Percentiles rank a stretch among this genome's conserved stretches.
Conservation (phyloP, 2,113 vertebrate species). For the Ciconia maguari region DNA sequence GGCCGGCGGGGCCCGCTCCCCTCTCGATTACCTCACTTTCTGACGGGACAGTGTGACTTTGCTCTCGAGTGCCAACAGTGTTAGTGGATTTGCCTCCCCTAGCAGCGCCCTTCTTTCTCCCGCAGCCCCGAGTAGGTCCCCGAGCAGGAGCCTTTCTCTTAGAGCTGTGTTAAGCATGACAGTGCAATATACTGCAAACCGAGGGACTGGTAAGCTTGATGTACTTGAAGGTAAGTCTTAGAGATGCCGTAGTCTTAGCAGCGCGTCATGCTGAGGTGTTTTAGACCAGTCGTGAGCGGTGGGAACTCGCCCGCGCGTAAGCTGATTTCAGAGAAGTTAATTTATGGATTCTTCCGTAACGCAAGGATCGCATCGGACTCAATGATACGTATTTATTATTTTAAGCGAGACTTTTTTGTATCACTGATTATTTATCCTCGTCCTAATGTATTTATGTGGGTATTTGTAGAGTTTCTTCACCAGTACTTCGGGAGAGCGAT, state of each 20-base stretch:
- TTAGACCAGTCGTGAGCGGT: conserved; percentile 68
- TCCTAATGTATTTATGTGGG: conserved; percentile 95
- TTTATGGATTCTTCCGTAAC: conserved; percentile 87
- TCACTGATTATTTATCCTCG: conserved; percentile 98
- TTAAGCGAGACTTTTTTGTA: conserved; percentile 89
- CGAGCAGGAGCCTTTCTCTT: conserved; percentile 73
- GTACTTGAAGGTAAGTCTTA: conserved; percentile 97
- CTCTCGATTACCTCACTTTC: conserved; percentile 94
- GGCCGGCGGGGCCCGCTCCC: conserved; percentile 75
- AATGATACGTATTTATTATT: conserved; percentile 97
- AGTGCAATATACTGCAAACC: conserved; percentile 83
- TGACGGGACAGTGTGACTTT: conserved; percentile 69
- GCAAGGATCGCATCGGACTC: conserved; percentile 83
- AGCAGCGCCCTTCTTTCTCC: conserved; percentile 70
- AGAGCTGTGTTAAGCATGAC: conserved; percentile 80
- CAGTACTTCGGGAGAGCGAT: conserved; percentile 80
- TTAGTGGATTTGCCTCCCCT: conserved; percentile 74
- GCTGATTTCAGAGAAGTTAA: conserved; percentile 80
- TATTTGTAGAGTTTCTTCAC: conserved; percentile 86
- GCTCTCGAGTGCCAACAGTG: conserved; percentile 85
- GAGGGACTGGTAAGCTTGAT: conserved; percentile 81
- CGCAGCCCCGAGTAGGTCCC: conserved; percentile 64
- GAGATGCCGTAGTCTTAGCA: conserved; percentile 81
- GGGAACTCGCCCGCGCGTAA: conserved; percentile 69
- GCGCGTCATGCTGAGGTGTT: conserved; percentile 80